These are phyloP conservation scores for Monochamus saltuarius DNA, from an alignment of 1,140 invertebrate species.

Conservation along the genomic window DNA sequence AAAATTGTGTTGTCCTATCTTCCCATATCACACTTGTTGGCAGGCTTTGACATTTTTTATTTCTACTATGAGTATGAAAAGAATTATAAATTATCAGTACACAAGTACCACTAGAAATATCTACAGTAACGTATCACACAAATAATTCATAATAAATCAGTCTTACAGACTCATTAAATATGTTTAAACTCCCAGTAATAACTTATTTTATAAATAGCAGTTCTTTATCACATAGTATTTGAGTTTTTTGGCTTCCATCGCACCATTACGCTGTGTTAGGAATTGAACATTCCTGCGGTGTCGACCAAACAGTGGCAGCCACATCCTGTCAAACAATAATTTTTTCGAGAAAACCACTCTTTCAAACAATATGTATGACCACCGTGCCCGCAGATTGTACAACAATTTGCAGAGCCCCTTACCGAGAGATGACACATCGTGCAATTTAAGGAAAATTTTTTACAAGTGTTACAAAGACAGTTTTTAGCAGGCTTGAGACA, in stretches of 20 bases:
- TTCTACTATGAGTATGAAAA: too few species aligned
- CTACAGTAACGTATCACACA: too few species aligned
- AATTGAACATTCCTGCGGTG: constrained; percentile 47
- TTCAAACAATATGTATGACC: constrained; percentile 82
- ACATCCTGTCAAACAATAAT: constrained; percentile 78
- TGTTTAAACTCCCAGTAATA: too few species aligned
- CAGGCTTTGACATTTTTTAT: too few species aligned
- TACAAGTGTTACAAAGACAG: constrained; percentile 59
- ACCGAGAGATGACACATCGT: constrained; percentile 84
- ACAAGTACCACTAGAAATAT: too few species aligned
- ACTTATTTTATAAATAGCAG: too few species aligned
- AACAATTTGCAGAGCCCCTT: constrained; percentile 79
- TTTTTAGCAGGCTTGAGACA: constrained; percentile 68
- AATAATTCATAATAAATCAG: too few species aligned
- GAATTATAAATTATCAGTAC: too few species aligned
- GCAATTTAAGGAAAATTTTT: constrained; percentile 59
- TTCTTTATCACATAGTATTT: constrained; percentile 14
- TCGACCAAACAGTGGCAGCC: constrained; percentile 84
- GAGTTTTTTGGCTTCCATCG: neutral
- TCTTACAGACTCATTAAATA: too few species aligned
- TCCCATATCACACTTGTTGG: too few species aligned
- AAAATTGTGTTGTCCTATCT: too few species aligned
- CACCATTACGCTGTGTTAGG: constrained; percentile 2
- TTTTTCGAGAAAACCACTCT: constrained; percentile 72
- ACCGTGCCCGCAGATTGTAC: constrained; percentile 86